Percentiles rank a stretch among this genome's conserved stretches.
Conservation (phyloP, 2,888 invertebrate species). For the Sclerodermus sp. region DNA sequence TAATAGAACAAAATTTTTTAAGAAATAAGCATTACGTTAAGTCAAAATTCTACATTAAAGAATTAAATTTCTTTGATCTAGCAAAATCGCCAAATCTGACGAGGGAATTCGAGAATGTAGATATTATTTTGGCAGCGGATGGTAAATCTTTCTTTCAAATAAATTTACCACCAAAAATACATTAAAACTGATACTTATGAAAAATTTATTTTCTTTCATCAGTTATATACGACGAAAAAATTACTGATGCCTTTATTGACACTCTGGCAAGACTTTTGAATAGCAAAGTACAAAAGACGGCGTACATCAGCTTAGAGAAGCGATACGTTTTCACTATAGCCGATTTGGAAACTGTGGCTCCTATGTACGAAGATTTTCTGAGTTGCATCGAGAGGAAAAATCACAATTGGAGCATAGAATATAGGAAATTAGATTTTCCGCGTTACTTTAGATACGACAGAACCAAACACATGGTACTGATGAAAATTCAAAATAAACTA, state of each 20-base stretch:
- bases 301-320: constrained; percentile 81
- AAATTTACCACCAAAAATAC: background rate
- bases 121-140: constrained; percentile 80
- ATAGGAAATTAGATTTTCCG: constrained; percentile 72
- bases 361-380: constrained; percentile 84
- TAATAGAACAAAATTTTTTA: constrained; percentile 71
- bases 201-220: too few relatives aligned
- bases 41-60: constrained; percentile 65
- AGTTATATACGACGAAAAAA: constrained; percentile 83
- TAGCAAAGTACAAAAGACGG: constrained; percentile 61
- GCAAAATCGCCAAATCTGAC: constrained; percentile 63
- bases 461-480: constrained; percentile 74
- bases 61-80: constrained; percentile 70
- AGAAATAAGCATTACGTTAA: constrained; percentile 68
- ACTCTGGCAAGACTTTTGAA: constrained; percentile 71
- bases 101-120: constrained; percentile 60
- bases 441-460: constrained; percentile 82
- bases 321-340: constrained; percentile 82
- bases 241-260: constrained; percentile 77
- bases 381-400: constrained; percentile 61
- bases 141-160: too few relatives aligned
- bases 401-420: constrained; percentile 63
- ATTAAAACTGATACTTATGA: background rate
- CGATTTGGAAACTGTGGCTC: constrained; percentile 81
- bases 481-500: constrained; percentile 63